These are phyloP conservation scores for Heliangelus exortis DNA, from an alignment of 2,797 vertebrate genomes.

Conservation along the genomic window DNA sequence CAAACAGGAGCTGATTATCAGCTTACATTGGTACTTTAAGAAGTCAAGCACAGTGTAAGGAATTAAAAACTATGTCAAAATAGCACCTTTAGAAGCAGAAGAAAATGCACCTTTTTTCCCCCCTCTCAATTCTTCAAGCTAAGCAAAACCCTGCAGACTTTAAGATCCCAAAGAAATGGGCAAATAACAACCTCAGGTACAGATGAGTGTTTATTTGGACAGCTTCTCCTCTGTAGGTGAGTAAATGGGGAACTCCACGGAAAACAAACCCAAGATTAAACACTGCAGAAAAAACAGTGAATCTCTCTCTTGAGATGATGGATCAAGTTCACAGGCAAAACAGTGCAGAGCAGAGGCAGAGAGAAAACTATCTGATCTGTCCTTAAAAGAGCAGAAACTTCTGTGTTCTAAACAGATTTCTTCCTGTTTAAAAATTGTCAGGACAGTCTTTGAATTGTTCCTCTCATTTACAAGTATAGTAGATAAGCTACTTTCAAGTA, in stretches of 20 bases:
- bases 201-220: background rate
- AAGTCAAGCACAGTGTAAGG: conserved; percentile 46
- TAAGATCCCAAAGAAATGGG: background rate
- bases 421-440: conserved; percentile 12
- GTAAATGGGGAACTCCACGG: background rate
- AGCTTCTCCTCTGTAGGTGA: background rate
- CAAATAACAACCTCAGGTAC: background rate
- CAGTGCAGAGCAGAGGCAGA: background rate
- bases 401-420: background rate
- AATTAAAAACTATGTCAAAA: conserved; percentile 43
- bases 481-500: conserved; percentile 72
- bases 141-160: background rate
- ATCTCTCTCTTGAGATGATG: background rate
- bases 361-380: background rate
- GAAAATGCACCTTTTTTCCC: background rate
- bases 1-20: background rate
- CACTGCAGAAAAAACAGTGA: background rate
- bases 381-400: background rate
- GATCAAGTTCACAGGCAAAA: background rate
- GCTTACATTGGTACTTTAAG: background rate
- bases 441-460: conserved; percentile 54
- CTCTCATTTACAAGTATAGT: conserved; percentile 41
- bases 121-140: background rate
- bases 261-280: background rate
- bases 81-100: conserved; percentile 60